phyloP scores from a whole-genome alignment of 2,888 invertebrate genomes.

The Heliconius sara region DNA sequence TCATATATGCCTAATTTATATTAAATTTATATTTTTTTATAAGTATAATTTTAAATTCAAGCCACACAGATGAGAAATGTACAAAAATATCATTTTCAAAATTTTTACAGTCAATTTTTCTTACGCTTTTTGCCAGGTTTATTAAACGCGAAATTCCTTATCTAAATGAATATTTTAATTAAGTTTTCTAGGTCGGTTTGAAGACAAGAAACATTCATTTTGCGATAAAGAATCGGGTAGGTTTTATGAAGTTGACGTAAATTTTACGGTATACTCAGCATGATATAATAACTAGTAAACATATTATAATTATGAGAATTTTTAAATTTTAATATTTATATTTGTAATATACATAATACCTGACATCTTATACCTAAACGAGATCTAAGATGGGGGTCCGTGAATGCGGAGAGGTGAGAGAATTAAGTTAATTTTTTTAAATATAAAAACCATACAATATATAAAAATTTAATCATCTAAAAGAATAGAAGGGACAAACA shows the following conservation, averaged over 20 bases:
- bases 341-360: neutral
- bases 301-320: neutral
- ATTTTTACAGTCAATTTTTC: conserved; percentile 14
- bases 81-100: neutral
- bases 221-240: neutral
- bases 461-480: neutral
- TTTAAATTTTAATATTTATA: neutral
- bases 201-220: conserved; percentile 6
- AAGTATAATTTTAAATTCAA: neutral
- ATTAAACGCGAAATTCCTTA: conserved; percentile 13
- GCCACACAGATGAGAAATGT: no score
- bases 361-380: neutral
- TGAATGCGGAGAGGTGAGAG: neutral
- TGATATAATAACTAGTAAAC: neutral
- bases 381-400: neutral
- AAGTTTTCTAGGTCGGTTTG: conserved; percentile 12
- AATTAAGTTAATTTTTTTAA: neutral
- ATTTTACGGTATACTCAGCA: neutral
- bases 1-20: neutral
- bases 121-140: conserved; percentile 18
- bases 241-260: conserved; percentile 4
- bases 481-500: neutral
- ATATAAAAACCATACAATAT: no score
- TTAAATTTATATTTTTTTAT: neutral
- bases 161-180: conserved; percentile 32